Base-by-base conservation (phyloP, 1,140 invertebrate species). In the Euschistus heros region DNA sequence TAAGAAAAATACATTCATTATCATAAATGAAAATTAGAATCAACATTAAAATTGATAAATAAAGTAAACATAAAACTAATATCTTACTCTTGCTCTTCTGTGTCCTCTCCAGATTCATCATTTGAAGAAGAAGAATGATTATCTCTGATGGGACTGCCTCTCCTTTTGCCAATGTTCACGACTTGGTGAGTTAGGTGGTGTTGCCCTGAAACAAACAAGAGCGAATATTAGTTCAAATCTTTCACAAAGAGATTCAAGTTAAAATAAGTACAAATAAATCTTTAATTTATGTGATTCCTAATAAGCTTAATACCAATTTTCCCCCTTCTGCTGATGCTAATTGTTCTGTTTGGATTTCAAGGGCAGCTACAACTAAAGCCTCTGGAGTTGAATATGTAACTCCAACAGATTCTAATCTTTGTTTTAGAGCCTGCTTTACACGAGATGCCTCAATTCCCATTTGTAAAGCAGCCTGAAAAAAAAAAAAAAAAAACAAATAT, bases 361-460 rank as follows among this genome's bases (percentile, higher is more conserved):
- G 70, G 10, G 85, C 82, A 15, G 86, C 85, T 71, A 86, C 82
- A 55, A 89, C 81, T 14, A 88, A 74, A 46, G 84, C 80, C 70
- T 88, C 84, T 0, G 83, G 75, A 27, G 81, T 80, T 14, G 74
- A 75, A 72, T 84, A 89, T 6, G 79, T 79, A 60, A 74, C 66
- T 20, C 84, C 83, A 26, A 79, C 80, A 64, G 77, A 71, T 44
- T 81, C 78, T 57, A 86, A 70, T 71, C 81, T 77, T 54, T 78
- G 75, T 47, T 78, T 77, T 6, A 88, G 75, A 0, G 84, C 84
- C 66, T 77, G 76, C 68, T 84, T 82, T 2, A 90, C 80, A 59
- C 83, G 74, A n/a, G 81, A 82, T 0, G 81, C 78, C 70, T 86
- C 82, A 22, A 90, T 75, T 1, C 86, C 86, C 67, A 88, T 80